Conservation (phyloP, 2,113 vertebrate genomes). For the Helogale parvula region DNA sequence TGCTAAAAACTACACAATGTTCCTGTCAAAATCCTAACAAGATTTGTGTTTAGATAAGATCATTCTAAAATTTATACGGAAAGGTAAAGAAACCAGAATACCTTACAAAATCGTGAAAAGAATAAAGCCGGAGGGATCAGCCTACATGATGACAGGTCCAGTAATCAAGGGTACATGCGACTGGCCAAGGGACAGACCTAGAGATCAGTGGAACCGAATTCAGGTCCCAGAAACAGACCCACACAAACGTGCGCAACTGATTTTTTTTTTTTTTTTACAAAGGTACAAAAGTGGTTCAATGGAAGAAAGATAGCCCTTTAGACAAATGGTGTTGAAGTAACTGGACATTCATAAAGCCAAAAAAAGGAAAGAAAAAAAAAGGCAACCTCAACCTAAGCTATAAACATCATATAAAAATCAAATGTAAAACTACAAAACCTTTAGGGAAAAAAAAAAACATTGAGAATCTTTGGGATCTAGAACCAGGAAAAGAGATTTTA, state of each 20-base stretch:
- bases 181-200: not conserved
- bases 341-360: not conserved
- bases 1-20: not conserved
- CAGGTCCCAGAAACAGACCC: not conserved
- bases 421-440: constrained; percentile 1
- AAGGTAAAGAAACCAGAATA: constrained; percentile 3
- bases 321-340: not conserved
- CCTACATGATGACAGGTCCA: not conserved
- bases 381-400: not conserved
- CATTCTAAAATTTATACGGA: constrained; percentile 7
- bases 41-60: not conserved
- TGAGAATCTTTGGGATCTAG: not conserved
- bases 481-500: not conserved
- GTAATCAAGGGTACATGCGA: not conserved
- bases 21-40: not conserved
- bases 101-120: not conserved
- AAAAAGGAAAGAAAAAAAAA: not conserved
- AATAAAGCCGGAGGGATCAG: not conserved
- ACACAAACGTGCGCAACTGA: not conserved
- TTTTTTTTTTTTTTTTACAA: not conserved
- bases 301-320: not conserved
- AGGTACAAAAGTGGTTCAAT: not conserved
- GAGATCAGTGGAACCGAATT: not conserved
- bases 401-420: not conserved
- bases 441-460: not conserved